Percentiles rank a stretch among this genome's conserved stretches.
Evolutionary conservation across 2,888 invertebrate species (phyloP).

Genomic region (Leptinotarsa rubiginosa): DNA sequence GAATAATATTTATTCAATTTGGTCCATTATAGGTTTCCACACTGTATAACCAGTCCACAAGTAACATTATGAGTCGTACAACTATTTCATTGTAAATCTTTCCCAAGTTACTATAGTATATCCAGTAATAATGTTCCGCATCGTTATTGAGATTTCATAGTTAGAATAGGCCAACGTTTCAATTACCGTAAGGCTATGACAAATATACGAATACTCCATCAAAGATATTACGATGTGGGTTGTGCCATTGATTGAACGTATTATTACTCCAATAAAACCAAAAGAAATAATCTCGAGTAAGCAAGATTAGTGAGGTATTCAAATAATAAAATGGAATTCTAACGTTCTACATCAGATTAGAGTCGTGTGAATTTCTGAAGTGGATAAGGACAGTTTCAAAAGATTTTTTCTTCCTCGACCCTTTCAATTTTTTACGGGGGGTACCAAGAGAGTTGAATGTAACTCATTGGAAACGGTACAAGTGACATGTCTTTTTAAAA

Average conservation of each 20-base stretch:
- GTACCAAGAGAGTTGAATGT: too few species aligned
- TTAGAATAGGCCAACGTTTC: background rate
- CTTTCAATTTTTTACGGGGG: too few species aligned
- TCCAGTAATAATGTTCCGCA: background rate
- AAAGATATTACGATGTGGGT: slow-evolving; percentile 9
- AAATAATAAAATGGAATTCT: background rate
- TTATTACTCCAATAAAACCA: background rate
- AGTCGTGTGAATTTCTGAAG: too few species aligned
- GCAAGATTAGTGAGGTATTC: background rate
- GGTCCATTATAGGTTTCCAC: too few species aligned
- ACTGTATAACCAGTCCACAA: too few species aligned
- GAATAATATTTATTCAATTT: too few species aligned
- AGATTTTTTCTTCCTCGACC: too few species aligned
- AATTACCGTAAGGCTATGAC: slow-evolving; percentile 2
- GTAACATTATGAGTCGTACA: too few species aligned
- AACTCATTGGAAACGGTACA: too few species aligned
- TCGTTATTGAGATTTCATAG: background rate
- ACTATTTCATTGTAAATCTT: too few species aligned
- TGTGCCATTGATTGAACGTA: background rate
- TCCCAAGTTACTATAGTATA: background rate
- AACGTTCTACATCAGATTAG: background rate
- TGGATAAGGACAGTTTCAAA: too few species aligned
- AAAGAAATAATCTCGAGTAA: background rate
- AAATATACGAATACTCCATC: background rate
- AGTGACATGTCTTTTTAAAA: too few species aligned